Conservation (phyloP, 1,140 invertebrate species). For the Nilaparvata lugens region DNA sequence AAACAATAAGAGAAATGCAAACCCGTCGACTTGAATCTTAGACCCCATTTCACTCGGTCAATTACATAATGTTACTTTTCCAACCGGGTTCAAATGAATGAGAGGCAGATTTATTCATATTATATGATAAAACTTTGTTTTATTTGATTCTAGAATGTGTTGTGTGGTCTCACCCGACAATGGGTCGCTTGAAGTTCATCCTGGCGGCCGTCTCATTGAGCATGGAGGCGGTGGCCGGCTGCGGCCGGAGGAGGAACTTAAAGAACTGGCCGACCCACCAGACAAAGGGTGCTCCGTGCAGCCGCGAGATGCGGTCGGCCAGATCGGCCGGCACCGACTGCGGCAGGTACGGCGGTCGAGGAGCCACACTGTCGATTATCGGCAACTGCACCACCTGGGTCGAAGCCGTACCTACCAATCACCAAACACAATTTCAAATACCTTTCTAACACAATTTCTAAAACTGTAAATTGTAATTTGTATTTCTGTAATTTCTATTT, state of each 20-base stretch:
- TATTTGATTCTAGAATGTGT: too few relatives aligned
- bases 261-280: constrained; percentile 98
- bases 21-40: too few relatives aligned
- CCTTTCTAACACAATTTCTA: too few relatives aligned
- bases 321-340: constrained; percentile 87
- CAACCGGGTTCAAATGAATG: too few relatives aligned
- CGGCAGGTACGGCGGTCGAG: constrained; percentile 84
- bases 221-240: constrained; percentile 57
- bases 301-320: constrained; percentile 59
- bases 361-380: constrained; percentile 88
- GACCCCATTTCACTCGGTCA: too few relatives aligned
- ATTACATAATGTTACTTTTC: too few relatives aligned
- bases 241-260: constrained; percentile 80
- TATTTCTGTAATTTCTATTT: too few relatives aligned
- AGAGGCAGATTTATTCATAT: too few relatives aligned
- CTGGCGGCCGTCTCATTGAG: constrained; percentile 65
- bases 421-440: too few relatives aligned
- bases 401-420: constrained; percentile 48
- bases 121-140: too few relatives aligned
- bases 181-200: constrained; percentile 75
- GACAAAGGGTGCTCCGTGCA: constrained; percentile 90
- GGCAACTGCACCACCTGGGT: constrained; percentile 82
- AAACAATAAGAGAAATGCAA: too few relatives aligned
- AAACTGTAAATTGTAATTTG: too few relatives aligned
- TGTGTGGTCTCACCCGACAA: constrained; percentile 67